Conservation (phyloP, 2,888 invertebrate species). For the Eueremaeus valkanovi region DNA sequence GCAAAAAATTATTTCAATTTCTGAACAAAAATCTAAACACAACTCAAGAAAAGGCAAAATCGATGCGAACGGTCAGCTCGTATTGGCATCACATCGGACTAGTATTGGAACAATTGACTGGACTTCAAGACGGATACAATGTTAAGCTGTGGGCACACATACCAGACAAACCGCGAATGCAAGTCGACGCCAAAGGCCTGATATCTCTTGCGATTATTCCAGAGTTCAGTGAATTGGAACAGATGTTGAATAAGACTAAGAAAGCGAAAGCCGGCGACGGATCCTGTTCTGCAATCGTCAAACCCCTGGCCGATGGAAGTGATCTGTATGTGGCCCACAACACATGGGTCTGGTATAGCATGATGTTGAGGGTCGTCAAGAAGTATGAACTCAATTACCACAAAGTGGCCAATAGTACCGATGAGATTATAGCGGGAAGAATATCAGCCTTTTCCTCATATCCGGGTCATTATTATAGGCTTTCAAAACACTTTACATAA, state of each 20-base stretch:
- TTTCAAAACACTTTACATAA: not conserved
- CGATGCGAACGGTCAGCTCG: slow-evolving; percentile 58
- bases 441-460: slow-evolving; percentile 75
- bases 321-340: slow-evolving; percentile 71
- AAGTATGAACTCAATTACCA: slow-evolving; percentile 69
- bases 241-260: slow-evolving; percentile 49
- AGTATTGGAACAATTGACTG: slow-evolving; percentile 71
- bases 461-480: slow-evolving; percentile 60
- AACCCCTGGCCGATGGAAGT: slow-evolving; percentile 60
- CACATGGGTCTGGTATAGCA: slow-evolving; percentile 71
- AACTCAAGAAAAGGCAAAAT: slow-evolving; percentile 60
- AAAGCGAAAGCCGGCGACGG: slow-evolving; percentile 54
- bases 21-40: slow-evolving; percentile 63
- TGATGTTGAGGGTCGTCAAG: slow-evolving; percentile 79
- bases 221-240: slow-evolving; percentile 67
- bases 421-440: slow-evolving; percentile 61
- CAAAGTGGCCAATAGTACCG: slow-evolving; percentile 26
- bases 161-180: slow-evolving; percentile 40
- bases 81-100: slow-evolving; percentile 78
- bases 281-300: slow-evolving; percentile 65
- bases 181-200: slow-evolving; percentile 44
- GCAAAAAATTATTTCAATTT: slow-evolving; percentile 63
- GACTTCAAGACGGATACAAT: slow-evolving; percentile 70
- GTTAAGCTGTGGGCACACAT: slow-evolving; percentile 52
- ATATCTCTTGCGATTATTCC: slow-evolving; percentile 65